Base-by-base conservation (phyloP, 1,140 invertebrate species). In the Drosophila parvula region DNA sequence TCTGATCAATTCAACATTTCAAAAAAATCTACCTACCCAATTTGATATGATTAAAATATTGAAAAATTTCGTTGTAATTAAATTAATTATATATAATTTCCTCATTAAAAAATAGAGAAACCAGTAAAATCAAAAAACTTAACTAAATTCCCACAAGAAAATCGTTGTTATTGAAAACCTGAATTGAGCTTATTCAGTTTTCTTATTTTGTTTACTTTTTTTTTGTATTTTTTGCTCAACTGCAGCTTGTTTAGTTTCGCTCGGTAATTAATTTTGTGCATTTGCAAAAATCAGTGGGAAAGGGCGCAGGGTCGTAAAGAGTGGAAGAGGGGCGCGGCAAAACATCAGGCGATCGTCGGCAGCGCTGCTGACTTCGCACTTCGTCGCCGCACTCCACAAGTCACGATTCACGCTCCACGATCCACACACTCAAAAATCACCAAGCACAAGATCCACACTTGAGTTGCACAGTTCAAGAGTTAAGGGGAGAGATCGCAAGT, bases 311-410 rank as follows among this genome's bases (percentile, higher is more conserved):
- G 44, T 16, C n/a, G 8, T 41, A 14, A 27, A 53, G 34, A 55
- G 53, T 36, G 45, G 22, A 18, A 43, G 38, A 57, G 50, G 51
- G 64, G 74, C 69, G 63, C 59, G 71, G 59, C 76, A 53, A 63
- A 38, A 79, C 36, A 86, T 86, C 83, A 86, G 83, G 83, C 83
- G 83, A 86, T 86, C 61, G 74, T 45, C 60, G 22, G 74, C 74
- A 55, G 22, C 74, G 62, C 70, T 74, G 57, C 74, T 77, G 74
- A 77, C 73, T 68, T 34, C 45, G 74, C 74, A 69, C 64, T 68
- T 68, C 58, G 41, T 18, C 38, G 43, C 63, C 45, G 59, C 18
- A 50, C 62, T 67, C 32, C 38, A 67, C 32, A 51, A 51, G 27
- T 22, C 62, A 67, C 60, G n/a, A 34, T 34, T 32, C 40, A 43